These are phyloP conservation scores for Pipa parva DNA, from an alignment of 2,113 vertebrate species.

Conservation along the genomic window DNA sequence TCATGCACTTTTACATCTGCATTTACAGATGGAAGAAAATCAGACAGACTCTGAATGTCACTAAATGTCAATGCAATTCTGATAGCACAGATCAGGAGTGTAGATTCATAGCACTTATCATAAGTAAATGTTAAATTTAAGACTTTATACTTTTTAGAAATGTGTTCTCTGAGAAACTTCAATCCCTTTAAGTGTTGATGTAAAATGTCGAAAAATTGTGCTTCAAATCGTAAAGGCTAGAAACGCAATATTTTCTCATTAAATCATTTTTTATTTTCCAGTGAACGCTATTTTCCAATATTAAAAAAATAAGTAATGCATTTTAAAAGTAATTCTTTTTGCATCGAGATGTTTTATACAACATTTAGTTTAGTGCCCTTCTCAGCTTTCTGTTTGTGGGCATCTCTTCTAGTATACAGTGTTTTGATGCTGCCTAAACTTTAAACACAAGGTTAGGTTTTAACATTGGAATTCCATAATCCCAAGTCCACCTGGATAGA, in stretches of 20 bases:
- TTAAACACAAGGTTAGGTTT: too few relatives aligned
- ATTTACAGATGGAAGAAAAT: constrained; percentile 28
- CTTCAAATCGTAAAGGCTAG: background rate
- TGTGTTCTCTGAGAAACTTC: constrained; percentile 24
- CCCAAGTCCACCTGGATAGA: too few relatives aligned
- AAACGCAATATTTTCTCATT: too few relatives aligned
- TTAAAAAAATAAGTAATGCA: background rate
- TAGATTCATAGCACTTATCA: constrained; percentile 35
- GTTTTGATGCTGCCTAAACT: too few relatives aligned
- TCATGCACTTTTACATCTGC: background rate
- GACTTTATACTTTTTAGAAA: constrained; percentile 35
- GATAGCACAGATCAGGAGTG: constrained; percentile 18
- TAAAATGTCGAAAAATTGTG: constrained; percentile 18
- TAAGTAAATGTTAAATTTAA: constrained; percentile 42
- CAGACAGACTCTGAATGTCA: constrained; percentile 32
- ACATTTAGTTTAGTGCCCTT: too few relatives aligned
- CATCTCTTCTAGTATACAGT: too few relatives aligned
- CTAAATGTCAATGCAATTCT: constrained; percentile 38
- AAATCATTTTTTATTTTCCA: background rate
- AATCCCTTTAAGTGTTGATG: constrained; percentile 36
- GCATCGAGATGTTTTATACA: too few relatives aligned
- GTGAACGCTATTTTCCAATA: background rate
- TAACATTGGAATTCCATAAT: too few relatives aligned
- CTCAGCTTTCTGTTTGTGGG: too few relatives aligned
- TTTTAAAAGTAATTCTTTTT: too few relatives aligned